Base-by-base conservation (phyloP, 2,888 invertebrate genomes). In the Hemithea aestivaria region DNA sequence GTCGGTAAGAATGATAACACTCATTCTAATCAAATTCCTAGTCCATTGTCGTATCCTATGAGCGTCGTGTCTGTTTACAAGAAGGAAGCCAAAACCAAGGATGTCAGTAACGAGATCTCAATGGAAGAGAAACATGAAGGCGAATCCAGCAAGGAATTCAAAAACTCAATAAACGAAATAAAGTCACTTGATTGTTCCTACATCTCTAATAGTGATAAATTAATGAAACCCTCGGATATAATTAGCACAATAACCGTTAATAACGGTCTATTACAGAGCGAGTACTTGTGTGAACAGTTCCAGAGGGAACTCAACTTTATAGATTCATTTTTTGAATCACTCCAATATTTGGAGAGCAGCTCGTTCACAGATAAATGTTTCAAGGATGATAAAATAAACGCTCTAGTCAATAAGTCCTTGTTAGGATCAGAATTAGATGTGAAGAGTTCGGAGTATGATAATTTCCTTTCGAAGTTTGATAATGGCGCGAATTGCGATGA, bases 321-420 rank as follows among this genome's bases (percentile, higher is more conserved):
- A 33, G 87, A 87, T 66, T 84, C 87, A 1, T 87, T 87, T 65
- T 80, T 84, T 53, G 87, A 84, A 56, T 87, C 85, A 1, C 56
- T 87, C 7, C 81, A 83, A 42, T 85, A 82, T 64, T 72, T 87
- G 48, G 84, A 87, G 52, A 80, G 54, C 47, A 73, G 72, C 39
- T 78, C 78, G 0, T 43, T 80, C 23, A 54, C 78, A 1, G 72
- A 76, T 10, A 78, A 73, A 48, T 62, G 69, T 57, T 61, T 72
- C 4, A 46, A 56, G 8, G 66, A 73, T 24, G 66, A 56, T 16
- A 71, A 72, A 45, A 62, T 73, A 1, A 72, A 76, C 12, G 62
- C 57, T 35, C 69, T 74, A 49, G 63, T 73, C 27, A 66, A 60
- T 27, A 54, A 56, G 0, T 41, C 45, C 2, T 35, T 62, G 10